Conservation (phyloP, 92 coral and sea anemone genomes). For the Bergia sp. region DNA sequence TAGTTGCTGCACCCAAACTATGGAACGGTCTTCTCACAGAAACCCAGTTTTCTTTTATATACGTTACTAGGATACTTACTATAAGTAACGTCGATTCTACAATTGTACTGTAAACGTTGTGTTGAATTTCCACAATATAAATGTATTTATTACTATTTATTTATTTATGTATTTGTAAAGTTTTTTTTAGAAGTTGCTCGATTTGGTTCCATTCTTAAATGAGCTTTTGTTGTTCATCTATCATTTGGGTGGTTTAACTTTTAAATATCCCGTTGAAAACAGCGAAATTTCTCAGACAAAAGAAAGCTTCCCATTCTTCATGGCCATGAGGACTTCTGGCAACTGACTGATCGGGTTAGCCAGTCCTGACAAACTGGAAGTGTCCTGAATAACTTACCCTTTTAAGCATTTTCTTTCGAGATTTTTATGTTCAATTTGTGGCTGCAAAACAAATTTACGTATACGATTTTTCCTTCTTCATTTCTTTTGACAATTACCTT, state of each 20-base stretch:
- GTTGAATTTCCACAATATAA: too few species aligned
- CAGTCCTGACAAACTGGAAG: too few species aligned
- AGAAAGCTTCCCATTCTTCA: neutral
- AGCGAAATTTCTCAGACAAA: neutral
- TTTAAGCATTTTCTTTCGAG: neutral
- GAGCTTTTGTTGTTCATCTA: neutral
- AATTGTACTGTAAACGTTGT: too few species aligned
- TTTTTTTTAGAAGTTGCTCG: neutral
- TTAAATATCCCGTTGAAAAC: too few species aligned
- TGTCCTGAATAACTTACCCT: neutral
- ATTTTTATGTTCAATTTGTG: neutral
- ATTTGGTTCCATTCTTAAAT: neutral
- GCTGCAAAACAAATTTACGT: neutral
- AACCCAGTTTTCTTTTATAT: too few species aligned
- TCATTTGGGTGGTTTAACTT: neutral
- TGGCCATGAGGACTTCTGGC: neutral
- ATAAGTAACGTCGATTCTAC: too few species aligned
- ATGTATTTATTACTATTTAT: too few species aligned
- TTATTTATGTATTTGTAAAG: too few species aligned
- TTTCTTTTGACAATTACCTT: neutral
- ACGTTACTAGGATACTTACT: too few species aligned
- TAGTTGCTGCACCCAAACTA: too few species aligned
- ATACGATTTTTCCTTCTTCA: too few species aligned
- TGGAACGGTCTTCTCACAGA: too few species aligned
- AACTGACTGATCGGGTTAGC: neutral